A percentile compares a stretch with the other conserved stretches of the same genome.
These are phyloP conservation scores for Gadus macrocephalus DNA, from an alignment of 2,113 vertebrate genomes.

Conservation along the genomic window DNA sequence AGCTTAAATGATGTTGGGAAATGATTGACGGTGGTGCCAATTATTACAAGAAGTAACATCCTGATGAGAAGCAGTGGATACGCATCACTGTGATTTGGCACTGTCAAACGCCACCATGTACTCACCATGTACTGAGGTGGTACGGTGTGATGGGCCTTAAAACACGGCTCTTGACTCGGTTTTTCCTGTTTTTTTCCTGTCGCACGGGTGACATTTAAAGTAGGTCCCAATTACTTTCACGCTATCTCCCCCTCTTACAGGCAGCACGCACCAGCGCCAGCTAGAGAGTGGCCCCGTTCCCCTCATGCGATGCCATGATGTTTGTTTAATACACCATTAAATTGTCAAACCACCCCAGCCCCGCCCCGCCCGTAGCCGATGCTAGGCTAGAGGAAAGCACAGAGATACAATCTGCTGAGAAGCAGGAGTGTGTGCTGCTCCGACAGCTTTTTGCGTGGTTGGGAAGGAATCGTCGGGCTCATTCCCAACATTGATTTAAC, in stretches of 20 bases:
- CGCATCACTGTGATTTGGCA: background rate
- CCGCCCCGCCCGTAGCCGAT: background rate
- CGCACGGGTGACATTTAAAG: conserved; percentile 35
- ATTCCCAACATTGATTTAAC: conserved; percentile 29
- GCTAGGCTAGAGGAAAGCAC: too few relatives aligned
- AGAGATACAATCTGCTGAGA: too few relatives aligned
- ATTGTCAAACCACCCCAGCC: conserved; percentile 11
- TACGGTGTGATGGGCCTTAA: conserved; percentile 14
- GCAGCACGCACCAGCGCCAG: conserved; percentile 8
- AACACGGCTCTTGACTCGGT: conserved; percentile 13
- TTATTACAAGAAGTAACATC: conserved; percentile 10
- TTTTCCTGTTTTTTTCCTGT: conserved; percentile 22
- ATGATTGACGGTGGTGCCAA: conserved; percentile 11
- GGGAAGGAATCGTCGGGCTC: conserved; percentile 11
- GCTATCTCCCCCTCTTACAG: conserved; percentile 22
- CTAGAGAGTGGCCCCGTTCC: conserved; percentile 12
- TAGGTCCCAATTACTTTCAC: conserved; percentile 39
- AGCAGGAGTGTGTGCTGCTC: background rate
- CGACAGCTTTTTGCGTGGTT: background rate
- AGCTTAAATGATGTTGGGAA: conserved; percentile 4
- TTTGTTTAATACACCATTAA: conserved; percentile 4
- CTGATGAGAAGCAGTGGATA: conserved; percentile 11
- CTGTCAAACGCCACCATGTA: conserved; percentile 11
- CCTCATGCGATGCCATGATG: background rate
- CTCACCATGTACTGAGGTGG: background rate